Percentiles rank a stretch among this genome's conserved stretches.
These are phyloP conservation scores for Plectrocnemia conspersa DNA, from an alignment of 1,140 invertebrate genomes.

Conservation along the genomic window DNA sequence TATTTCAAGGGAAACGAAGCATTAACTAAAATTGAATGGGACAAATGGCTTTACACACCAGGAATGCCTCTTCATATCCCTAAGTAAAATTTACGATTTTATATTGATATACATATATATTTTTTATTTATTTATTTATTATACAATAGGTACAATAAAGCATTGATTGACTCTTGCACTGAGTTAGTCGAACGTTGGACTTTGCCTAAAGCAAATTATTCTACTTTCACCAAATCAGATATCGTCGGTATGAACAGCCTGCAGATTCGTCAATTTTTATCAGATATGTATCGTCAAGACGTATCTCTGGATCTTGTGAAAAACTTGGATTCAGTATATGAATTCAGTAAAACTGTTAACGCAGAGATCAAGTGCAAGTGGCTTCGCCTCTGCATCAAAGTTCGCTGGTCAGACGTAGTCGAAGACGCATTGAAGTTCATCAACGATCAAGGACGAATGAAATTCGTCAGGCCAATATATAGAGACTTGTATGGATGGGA, in stretches of 20 bases:
- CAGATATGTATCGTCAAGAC: slow-evolving; percentile 57
- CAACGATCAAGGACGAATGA: slow-evolving; percentile 82
- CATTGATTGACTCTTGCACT: slow-evolving; percentile 61
- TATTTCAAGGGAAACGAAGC: slow-evolving; percentile 66
- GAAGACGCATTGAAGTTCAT: slow-evolving; percentile 69
- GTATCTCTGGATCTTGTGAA: slow-evolving; percentile 58
- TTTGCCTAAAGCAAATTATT: slow-evolving; percentile 12
- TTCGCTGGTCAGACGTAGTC: slow-evolving; percentile 63
- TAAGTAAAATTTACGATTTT: no score
- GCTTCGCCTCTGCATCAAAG: slow-evolving; percentile 72
- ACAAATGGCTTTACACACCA: slow-evolving; percentile 73
- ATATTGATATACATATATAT: not conserved
- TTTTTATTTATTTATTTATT: not conserved
- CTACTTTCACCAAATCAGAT: slow-evolving; percentile 15
- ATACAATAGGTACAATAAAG: slow-evolving; percentile 68
- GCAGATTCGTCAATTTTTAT: slow-evolving; percentile 71
- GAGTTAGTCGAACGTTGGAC: slow-evolving; percentile 50
- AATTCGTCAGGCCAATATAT: slow-evolving; percentile 83
- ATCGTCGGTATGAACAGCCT: slow-evolving; percentile 41
- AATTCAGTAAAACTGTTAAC: slow-evolving; percentile 64
- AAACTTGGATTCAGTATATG: slow-evolving; percentile 63
- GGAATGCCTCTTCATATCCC: slow-evolving; percentile 87
- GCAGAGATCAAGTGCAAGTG: slow-evolving; percentile 79
- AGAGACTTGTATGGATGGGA: slow-evolving; percentile 81
- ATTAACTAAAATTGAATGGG: slow-evolving; percentile 71